phyloP scores from a whole-genome alignment of 1,140 invertebrate genomes.

The Ganaspis sp. region DNA sequence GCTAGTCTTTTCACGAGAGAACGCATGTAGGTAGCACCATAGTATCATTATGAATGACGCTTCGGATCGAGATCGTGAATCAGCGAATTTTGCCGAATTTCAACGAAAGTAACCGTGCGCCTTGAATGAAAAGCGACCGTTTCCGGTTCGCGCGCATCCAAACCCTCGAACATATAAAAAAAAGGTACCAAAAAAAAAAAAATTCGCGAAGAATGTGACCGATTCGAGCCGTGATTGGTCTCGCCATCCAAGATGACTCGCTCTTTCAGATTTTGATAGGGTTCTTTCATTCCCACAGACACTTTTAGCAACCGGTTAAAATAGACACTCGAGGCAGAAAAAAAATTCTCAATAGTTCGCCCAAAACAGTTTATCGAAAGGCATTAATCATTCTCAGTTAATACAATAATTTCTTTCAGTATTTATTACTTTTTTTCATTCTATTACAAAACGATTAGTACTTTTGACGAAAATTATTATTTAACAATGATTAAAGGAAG shows the following conservation, averaged over 20 bases:
- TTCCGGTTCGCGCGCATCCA: constrained; percentile 3
- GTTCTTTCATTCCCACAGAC: background rate
- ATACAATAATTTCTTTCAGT: no score
- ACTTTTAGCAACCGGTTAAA: background rate
- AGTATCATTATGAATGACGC: constrained; percentile 13
- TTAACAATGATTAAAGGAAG: no score
- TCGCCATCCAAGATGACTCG: background rate
- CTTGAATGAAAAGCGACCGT: background rate
- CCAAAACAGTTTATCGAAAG: background rate
- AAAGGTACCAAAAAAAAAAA: background rate
- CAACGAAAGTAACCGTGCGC: background rate
- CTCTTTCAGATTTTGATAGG: constrained; percentile 3
- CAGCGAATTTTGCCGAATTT: background rate
- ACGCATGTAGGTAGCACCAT: constrained; percentile 19
- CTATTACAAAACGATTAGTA: no score
- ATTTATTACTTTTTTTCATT: no score
- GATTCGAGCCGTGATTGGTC: constrained; percentile 7
- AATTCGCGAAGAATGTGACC: constrained; percentile 14
- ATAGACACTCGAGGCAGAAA: background rate
- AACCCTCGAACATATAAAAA: background rate
- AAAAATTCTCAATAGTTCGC: background rate
- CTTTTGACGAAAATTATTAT: no score
- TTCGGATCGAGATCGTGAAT: background rate
- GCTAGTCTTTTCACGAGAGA: background rate
- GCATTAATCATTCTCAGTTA: no score